Percentiles rank a stretch among this genome's conserved stretches.
phyloP scores from a whole-genome alignment of 1,140 invertebrate species.

The Heliconius congener region DNA sequence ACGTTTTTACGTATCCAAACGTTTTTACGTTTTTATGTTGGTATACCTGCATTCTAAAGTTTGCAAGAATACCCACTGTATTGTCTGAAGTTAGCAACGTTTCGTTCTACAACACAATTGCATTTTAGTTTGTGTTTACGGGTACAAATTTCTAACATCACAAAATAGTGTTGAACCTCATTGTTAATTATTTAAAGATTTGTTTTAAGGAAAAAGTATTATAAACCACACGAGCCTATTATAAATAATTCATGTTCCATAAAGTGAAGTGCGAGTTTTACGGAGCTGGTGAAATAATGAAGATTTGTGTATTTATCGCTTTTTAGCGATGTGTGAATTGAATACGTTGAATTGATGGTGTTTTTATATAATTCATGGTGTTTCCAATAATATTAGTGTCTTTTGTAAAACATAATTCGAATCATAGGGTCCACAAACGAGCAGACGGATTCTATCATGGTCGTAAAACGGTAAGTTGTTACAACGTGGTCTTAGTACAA shows the following conservation, averaged over 20 bases:
- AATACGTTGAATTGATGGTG: constrained; percentile 74
- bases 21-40: background rate
- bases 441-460: constrained; percentile 81
- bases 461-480: constrained; percentile 80
- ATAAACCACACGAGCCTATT: constrained; percentile 10
- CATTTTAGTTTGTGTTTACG: constrained; percentile 70
- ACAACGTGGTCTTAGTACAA: constrained; percentile 49
- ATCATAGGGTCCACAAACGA: constrained; percentile 81
- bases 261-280: constrained; percentile 69
- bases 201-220: constrained; percentile 7
- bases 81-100: constrained; percentile 46
- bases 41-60: background rate
- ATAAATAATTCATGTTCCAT: constrained; percentile 53
- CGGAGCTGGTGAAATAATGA: constrained; percentile 68
- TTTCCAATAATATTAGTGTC: constrained; percentile 68
- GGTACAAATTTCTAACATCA: constrained; percentile 51
- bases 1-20: background rate
- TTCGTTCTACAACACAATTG: constrained; percentile 59
- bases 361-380: constrained; percentile 77
- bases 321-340: constrained; percentile 76
- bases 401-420: constrained; percentile 75
- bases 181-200: constrained; percentile 23
- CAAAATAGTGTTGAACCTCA: constrained; percentile 23
- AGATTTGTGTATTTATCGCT: constrained; percentile 72
- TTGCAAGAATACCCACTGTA: background rate